Conservation (phyloP, 2,888 invertebrate genomes). For the Taphrorychus bicolor region DNA sequence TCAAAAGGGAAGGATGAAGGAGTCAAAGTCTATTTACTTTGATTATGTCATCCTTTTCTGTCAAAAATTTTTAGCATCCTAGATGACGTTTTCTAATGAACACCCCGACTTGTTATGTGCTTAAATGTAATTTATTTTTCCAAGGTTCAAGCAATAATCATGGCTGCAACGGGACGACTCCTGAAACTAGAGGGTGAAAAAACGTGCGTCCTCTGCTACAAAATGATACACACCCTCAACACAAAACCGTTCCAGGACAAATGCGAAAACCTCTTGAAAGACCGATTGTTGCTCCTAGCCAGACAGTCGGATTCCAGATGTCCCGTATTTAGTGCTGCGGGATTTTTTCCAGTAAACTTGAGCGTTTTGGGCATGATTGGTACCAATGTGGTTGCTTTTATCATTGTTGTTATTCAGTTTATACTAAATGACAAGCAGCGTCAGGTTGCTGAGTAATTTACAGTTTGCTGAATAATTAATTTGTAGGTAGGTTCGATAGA, state of each 20-base stretch:
- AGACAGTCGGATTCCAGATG: constrained; percentile 1
- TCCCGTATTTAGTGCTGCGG: neutral
- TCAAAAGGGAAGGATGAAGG: too few relatives aligned
- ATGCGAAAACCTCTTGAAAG: neutral
- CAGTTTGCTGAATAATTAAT: too few relatives aligned
- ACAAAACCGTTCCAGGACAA: neutral
- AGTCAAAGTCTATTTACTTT: too few relatives aligned
- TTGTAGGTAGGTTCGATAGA: neutral
- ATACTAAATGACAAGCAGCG: neutral
- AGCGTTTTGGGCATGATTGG: neutral
- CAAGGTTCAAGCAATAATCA: neutral
- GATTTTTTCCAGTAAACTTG: neutral
- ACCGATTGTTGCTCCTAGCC: neutral
- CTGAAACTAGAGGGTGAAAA: neutral
- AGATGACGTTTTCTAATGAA: too few relatives aligned
- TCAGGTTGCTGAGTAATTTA: too few relatives aligned
- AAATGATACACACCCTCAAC: neutral
- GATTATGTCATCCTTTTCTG: too few relatives aligned
- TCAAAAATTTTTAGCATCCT: too few relatives aligned
- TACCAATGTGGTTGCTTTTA: neutral
- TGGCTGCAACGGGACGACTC: neutral
- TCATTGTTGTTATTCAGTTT: constrained; percentile 1
- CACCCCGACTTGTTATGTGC: too few relatives aligned
- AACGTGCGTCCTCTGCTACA: neutral
- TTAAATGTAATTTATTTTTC: too few relatives aligned